Percentiles rank a stretch among this genome's conserved stretches.
Conservation (phyloP, 2,113 vertebrate species). For the Phalacrocorax pelagicus region DNA sequence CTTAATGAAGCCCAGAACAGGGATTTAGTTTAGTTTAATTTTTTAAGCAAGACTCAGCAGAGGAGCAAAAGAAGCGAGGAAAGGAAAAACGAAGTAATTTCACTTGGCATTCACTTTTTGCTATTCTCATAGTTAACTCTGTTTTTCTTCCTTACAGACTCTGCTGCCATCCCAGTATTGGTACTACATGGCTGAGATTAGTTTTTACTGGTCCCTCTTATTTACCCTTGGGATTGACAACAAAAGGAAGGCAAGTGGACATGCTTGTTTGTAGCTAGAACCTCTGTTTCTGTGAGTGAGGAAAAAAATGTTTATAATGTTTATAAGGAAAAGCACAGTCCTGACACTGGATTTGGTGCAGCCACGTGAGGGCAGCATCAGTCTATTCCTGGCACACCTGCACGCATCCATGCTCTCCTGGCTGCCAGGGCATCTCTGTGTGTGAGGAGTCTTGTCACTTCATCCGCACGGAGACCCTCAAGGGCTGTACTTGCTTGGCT, state of each 20-base stretch:
- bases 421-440: background rate
- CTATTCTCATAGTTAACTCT: background rate
- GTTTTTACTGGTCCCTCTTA: conserved; percentile 91
- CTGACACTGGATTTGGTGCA: background rate
- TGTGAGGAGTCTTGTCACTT: background rate
- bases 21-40: conserved; percentile 19
- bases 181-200: conserved; percentile 92
- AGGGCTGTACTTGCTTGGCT: background rate
- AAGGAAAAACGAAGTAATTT: background rate
- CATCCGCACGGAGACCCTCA: accelerated
- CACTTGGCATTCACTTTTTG: background rate
- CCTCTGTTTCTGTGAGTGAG: accelerated
- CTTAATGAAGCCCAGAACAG: conserved; percentile 46
- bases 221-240: conserved; percentile 89
- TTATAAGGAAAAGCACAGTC: accelerated
- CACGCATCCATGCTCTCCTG: accelerated
- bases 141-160: conserved; percentile 70
- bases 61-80: background rate
- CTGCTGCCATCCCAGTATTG: conserved; percentile 93
- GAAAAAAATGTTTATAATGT: accelerated
- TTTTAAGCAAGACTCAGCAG: conserved; percentile 24
- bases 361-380: conserved; percentile 50
- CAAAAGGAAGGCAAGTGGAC: conserved; percentile 86
- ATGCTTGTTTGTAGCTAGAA: background rate
- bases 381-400: background rate